Evolutionary conservation across 2,113 vertebrate species (phyloP), one percentile per base, ranked within the genome.

Genomic region (Podiceps cristatus): DNA sequence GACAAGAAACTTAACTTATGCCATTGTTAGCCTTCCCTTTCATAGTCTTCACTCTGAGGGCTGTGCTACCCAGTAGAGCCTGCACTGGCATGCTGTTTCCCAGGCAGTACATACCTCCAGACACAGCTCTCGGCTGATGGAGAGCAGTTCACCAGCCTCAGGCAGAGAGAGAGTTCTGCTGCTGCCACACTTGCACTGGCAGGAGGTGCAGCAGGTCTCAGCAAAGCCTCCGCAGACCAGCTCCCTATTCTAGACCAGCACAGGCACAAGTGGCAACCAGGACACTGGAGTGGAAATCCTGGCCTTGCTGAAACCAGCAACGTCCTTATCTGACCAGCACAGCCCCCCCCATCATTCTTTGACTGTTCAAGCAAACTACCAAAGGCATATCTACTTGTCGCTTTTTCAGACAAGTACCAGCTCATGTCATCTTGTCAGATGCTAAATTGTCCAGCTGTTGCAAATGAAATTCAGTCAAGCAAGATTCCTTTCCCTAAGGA

Each of bases 341-440:
- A 10, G 1, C 5, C 18, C 9, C 8, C 3, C 2, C 0, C 40
- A 13, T 44, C 16, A 45, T 59, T 71, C 11, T 52, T 64, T n/a
- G 9, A 7, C 19, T 71, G 5, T 67, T 83, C 18, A 42, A 60
- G 18, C 1, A 83, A 66, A 66, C 7, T 35, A 20, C 24, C 42
- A 33, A 33, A 66, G 9, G 20, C 29, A 53, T 59, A 58, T 58
- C 17, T 40, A 25, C 15, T 35, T 88, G 29, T 35, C 25, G 4
- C 3, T 72, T 72, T 76, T 77, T 47, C 45, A 72, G 33, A 59
- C 7, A 76, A 63, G 28, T 53, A 45, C 31, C 8, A 29, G 37
- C 37, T 27, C 1, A 1, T 47, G 18, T 31, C 11, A 15, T 58
- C 12, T 64, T 17, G 44, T 6, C 56, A n/a, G 24, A 23, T 53